Base-by-base conservation (phyloP, 2,888 invertebrate species). In the Lucinisca nassula region DNA sequence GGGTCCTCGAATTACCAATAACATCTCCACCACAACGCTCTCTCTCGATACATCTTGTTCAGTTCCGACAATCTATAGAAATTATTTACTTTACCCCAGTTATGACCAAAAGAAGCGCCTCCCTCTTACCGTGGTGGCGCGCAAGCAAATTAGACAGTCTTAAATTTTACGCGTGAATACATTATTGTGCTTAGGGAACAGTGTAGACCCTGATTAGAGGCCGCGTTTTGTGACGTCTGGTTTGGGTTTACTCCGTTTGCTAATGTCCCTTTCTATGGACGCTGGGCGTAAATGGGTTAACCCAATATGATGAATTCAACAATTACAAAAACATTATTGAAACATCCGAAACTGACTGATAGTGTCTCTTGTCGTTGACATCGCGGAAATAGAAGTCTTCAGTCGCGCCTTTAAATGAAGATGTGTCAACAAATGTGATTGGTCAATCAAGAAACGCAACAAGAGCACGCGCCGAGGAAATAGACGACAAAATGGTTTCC, bases 381-480 rank as follows among this genome's bases (percentile, higher is more conserved):
- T 27, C 4, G 37, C 84, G 84, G 79, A 80, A 84, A 84, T 84
- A 72, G 72, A 51, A 79, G 73, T 74, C 61, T 49, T 79, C 79
- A 74, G 79, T 84, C 78, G 55, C 72, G 58, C 78, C 72, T 73
- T 58, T 61, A 58, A 61, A 73, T 77, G 79, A 84, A 80, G 76
- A 70, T 45, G 74, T 76, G 76, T 80, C 77, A 80, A 84, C 84
- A 76, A 58, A 80, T 80, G 73, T 80, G 84, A 84, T 84, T 84
- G 84, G 84, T 84, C 76, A 80, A 84, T 84, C 84, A 84, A 38
- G 73, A 80, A 55, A 80, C 21, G 80, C 80, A 70, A 77, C 84
- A 75, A 51, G 27, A 76, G 80, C 84, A 84, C 84, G 80, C 80
- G 80, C 84, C 24, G 24, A 38, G 84, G 84, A 84, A 84, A 84